Percentiles rank a stretch among this genome's conserved stretches.
Evolutionary conservation across 2,888 invertebrate species (phyloP).

Genomic region (Hyposoter dolosus): DNA sequence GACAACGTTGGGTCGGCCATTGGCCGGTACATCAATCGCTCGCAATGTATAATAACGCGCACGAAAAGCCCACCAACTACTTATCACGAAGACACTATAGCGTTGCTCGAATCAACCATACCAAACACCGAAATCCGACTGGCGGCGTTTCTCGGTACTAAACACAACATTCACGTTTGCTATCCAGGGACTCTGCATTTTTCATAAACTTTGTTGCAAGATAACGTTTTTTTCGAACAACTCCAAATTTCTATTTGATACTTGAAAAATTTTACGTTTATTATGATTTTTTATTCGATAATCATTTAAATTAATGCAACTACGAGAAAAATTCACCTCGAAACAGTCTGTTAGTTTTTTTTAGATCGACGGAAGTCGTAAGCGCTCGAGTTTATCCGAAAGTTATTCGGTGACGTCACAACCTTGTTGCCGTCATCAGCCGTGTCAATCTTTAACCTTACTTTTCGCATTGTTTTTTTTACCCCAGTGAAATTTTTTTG

Average conservation of each 20-base stretch:
- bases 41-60: slow-evolving; percentile 11
- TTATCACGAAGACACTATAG: slow-evolving; percentile 18
- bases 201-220: not conserved
- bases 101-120: not conserved
- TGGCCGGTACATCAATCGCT: slow-evolving; percentile 62
- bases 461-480: not conserved
- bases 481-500: not conserved
- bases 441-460: not conserved
- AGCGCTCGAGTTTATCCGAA: slow-evolving; percentile 29
- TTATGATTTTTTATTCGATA: not conserved
- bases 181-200: not conserved
- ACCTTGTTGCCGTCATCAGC: not conserved
- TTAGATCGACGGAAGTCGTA: not conserved
- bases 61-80: slow-evolving; percentile 5
- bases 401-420: slow-evolving; percentile 9
- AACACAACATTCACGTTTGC: not conserved
- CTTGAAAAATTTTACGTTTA: not conserved
- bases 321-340: not conserved
- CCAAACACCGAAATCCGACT: not conserved
- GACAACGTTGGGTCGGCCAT: slow-evolving; percentile 76
- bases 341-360: not conserved
- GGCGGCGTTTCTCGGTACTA: slow-evolving; percentile 25
- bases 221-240: not conserved
- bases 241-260: not conserved
- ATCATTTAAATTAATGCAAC: not conserved